Evolutionary conservation across 2,113 vertebrate species (phyloP).

Genomic region (Antennarius striatus): DNA sequence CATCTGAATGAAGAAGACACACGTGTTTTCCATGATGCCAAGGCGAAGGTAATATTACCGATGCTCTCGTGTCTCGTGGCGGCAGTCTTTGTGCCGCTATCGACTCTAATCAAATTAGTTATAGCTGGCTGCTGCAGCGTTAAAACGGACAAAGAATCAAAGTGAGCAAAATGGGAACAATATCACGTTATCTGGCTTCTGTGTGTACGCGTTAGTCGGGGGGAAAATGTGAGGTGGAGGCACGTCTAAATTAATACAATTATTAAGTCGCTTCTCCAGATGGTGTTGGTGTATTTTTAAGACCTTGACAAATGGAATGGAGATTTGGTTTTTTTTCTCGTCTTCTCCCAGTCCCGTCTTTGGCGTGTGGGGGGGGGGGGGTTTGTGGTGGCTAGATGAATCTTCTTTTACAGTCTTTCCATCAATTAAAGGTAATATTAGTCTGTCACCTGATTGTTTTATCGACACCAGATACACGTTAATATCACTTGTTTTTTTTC

Average conservation of each 20-base stretch:
- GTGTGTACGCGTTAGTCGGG: neutral
- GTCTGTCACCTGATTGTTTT: slow-evolving; percentile 50
- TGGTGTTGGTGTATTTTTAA: slow-evolving; percentile 75
- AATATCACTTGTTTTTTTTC: slow-evolving; percentile 35
- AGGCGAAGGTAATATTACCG: slow-evolving; percentile 42
- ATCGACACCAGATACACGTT: slow-evolving; percentile 51
- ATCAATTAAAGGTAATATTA: slow-evolving; percentile 67
- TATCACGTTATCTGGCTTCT: slow-evolving; percentile 8
- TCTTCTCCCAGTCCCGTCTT: slow-evolving; percentile 39
- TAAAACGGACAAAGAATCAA: slow-evolving; percentile 39
- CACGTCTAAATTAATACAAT: slow-evolving; percentile 63
- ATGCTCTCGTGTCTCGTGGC: slow-evolving; percentile 52
- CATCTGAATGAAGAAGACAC: slow-evolving; percentile 60
- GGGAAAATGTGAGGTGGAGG: slow-evolving; percentile 9
- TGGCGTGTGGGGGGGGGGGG: slow-evolving; percentile 5
- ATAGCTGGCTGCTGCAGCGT: slow-evolving; percentile 56
- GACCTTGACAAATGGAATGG: slow-evolving; percentile 52
- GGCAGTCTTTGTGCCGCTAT: slow-evolving; percentile 57
- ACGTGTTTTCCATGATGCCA: slow-evolving; percentile 56
- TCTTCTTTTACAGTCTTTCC: slow-evolving; percentile 57
- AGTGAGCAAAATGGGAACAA: slow-evolving; percentile 33
- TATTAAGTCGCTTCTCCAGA: slow-evolving; percentile 65
- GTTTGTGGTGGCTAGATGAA: slow-evolving; percentile 70
- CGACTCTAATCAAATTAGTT: slow-evolving; percentile 74
- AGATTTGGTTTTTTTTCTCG: slow-evolving; percentile 51